Conservation (phyloP, 2,888 invertebrate genomes). For the Athripsodes cinereus region DNA sequence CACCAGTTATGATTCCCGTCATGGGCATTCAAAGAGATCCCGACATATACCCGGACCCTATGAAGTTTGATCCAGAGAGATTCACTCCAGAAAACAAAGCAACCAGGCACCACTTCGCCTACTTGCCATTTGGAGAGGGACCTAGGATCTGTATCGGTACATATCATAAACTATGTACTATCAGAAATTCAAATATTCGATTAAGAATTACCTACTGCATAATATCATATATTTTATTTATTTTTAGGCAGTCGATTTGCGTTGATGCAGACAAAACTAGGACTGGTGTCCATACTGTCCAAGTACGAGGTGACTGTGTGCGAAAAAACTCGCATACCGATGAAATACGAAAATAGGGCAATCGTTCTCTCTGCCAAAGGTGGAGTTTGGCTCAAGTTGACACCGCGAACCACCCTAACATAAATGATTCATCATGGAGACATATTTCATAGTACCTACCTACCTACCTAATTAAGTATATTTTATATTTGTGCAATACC, state of each 20-base stretch:
- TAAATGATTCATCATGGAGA: too few relatives aligned
- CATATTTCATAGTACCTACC: too few relatives aligned
- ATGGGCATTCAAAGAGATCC: conserved; percentile 33
- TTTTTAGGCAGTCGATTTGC: conserved; percentile 32
- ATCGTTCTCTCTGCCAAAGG: conserved; percentile 27
- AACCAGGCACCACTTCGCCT: conserved; percentile 29
- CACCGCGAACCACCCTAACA: conserved; percentile 16
- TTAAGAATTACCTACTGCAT: too few relatives aligned
- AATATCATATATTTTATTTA: too few relatives aligned
- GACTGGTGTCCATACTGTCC: conserved; percentile 30
- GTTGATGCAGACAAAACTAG: conserved; percentile 32
- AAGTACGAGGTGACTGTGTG: conserved; percentile 30
- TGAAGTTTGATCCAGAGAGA: conserved; percentile 35
- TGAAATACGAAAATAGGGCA: conserved; percentile 28
- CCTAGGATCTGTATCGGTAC: conserved; percentile 30
- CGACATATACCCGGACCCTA: conserved; percentile 33
- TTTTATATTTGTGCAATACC: too few relatives aligned
- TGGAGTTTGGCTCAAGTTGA: conserved; percentile 30
- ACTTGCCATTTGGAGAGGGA: conserved; percentile 31
- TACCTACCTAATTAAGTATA: too few relatives aligned
- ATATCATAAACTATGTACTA: too few relatives aligned
- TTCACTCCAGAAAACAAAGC: conserved; percentile 32
- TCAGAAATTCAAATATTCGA: too few relatives aligned
- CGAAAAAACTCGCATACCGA: conserved; percentile 30
- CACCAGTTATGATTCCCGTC: conserved; percentile 32